Evolutionary conservation across 2,888 invertebrate genomes (phyloP), one percentile per base, ranked within the genome.

Genomic region (Volucella inflata): DNA sequence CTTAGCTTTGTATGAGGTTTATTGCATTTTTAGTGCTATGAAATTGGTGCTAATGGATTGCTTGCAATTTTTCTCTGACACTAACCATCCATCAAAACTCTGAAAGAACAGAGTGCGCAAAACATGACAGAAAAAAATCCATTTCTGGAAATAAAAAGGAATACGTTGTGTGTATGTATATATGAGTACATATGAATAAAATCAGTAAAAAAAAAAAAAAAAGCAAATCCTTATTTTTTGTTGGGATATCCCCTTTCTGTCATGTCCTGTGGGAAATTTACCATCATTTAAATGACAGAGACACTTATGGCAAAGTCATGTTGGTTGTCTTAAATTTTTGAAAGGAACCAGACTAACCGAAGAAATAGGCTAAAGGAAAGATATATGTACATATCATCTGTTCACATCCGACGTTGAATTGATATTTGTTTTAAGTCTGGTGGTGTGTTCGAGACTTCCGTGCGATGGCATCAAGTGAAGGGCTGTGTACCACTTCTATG

Each of bases 41-140:
- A 51, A 59, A 44, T 76, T 67, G 48, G 3, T 36, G 44, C 12
- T 76, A 76, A 76, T 76, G 65, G 76, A 76, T 67, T 67, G 67
- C 40, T 67, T 76, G 59, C 67, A 67, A n/a, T 50, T 51, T 50
- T 59, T 30, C 4, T n/a, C n/a, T 36, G 42, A 59, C 16, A 36
- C 16, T 16, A 51, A 50, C 48, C 67, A 59, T 76, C 67, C 59
- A 76, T 76, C 67, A 59, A 44, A 59, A 65, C 14, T 10, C 30
- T 11, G 9, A 38, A 53, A n/a, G n/a, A n/a, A n/a, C n/a, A n/a
- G n/a, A n/a, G n/a, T n/a, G 12, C 8, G 36, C 0, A 59, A 48
- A 12, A 17, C 11, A 17, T 9, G 12, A 4, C 12, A 21, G 30
- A 17, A 10, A 16, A 65, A 46, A 10, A 1, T 21, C 6, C 42